Conservation (phyloP, 2,888 invertebrate species). For the Coenonympha arcania region DNA sequence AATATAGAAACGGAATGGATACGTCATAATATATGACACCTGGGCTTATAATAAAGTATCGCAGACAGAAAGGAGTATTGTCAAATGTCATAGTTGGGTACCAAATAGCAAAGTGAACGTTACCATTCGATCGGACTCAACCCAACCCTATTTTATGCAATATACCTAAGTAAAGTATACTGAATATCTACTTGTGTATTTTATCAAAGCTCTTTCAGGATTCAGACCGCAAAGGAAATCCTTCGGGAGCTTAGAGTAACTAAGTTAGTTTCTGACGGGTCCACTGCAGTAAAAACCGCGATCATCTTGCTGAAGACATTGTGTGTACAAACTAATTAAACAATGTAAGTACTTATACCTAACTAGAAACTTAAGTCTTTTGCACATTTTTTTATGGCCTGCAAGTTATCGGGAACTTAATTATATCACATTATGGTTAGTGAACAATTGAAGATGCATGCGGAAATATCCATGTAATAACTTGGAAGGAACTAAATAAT, state of each 20-base stretch:
- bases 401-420: too few relatives aligned
- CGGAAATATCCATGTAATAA: too few relatives aligned
- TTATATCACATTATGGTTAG: too few relatives aligned
- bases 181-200: slow-evolving; percentile 3
- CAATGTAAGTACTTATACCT: background rate
- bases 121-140: background rate
- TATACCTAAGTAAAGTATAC: background rate
- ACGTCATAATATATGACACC: too few relatives aligned
- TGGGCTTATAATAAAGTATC: too few relatives aligned
- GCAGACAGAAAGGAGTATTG: too few relatives aligned
- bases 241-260: slow-evolving; percentile 9
- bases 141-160: background rate
- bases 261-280: slow-evolving; percentile 10
- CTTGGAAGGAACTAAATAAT: too few relatives aligned
- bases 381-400: too few relatives aligned
- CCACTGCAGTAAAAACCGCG: slow-evolving; percentile 3
- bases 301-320: slow-evolving; percentile 3
- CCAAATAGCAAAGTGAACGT: too few relatives aligned
- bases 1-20: too few relatives aligned
- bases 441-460: too few relatives aligned
- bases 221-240: slow-evolving; percentile 13
- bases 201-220: slow-evolving; percentile 5
- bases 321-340: background rate
- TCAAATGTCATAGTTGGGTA: too few relatives aligned
- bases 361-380: background rate